Base-by-base conservation (phyloP, 1,140 invertebrate species). In the Anastrepha ludens region DNA sequence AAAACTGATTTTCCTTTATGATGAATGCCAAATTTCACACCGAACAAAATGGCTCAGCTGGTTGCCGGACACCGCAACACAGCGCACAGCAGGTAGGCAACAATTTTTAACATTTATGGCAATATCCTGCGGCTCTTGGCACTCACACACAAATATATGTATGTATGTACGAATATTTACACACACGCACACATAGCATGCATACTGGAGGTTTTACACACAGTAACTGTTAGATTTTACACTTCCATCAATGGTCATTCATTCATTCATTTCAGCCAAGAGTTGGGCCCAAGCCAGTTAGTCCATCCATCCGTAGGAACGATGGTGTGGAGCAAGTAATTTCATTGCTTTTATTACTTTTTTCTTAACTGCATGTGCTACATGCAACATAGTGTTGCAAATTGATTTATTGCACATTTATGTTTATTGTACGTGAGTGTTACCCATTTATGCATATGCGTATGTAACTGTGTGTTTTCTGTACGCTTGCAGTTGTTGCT, bases 331-430 rank as follows among this genome's bases (percentile, higher is more conserved):
- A 20, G 47, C 47, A 41, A 20, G 47, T 55, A 81, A 81, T 81
- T 81, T 81, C 41, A 81, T 29, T 74, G 13, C 50, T 74, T 74
- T 44, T 74, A 74, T 74, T 74, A 17, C 41, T 41, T n/a, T 41
- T n/a, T 74, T 13, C 67, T 74, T 74, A 11, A 47, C 67, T 74
- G 15, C 41, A 74, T 74, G 67, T 62, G 60, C 17, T 62, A 39
- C 64, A 29, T 67, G 74, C 74, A 81, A 81, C 74, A 81, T 9
- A 81, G 50, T 81, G 74, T 81, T 81, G 47, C 74, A 81, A 81
- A 81, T 81, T 81, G 74, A 81, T 81, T 81, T 81, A 81, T 81
- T 29, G 74, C 74, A 81, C 74, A 81, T 81, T 74, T 81, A 81
- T 20, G 74, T 50, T 55, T 47, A 55, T 81, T 81, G 74, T 81